phyloP scores from a whole-genome alignment of 2,113 vertebrate genomes.

The Columba livia region DNA sequence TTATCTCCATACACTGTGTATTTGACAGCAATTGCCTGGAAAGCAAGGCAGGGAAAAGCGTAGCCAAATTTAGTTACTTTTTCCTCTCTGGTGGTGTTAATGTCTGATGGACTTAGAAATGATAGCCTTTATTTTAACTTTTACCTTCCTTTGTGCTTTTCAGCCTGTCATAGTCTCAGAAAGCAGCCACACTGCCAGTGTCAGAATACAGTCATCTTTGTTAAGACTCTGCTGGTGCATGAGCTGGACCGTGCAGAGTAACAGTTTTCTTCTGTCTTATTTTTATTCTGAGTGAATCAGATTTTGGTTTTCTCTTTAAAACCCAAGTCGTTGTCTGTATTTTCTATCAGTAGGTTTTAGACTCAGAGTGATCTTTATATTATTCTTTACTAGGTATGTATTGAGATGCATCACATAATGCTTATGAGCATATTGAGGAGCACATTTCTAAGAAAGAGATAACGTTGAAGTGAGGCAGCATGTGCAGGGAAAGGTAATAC shows the following conservation, averaged over 20 bases:
- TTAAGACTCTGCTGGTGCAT: not conserved
- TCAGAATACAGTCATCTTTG: not conserved
- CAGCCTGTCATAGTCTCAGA: not conserved
- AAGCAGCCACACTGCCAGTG: not conserved
- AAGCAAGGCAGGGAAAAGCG: not conserved
- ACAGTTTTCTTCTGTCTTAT: not conserved
- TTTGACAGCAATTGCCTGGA: conserved; percentile 44
- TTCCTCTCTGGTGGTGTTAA: not conserved
- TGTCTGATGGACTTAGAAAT: not conserved
- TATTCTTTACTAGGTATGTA: not conserved
- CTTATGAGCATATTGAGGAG: not conserved
- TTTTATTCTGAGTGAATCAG: not conserved
- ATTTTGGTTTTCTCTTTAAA: not conserved
- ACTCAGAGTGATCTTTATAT: accelerated
- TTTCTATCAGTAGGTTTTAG: not conserved
- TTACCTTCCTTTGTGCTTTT: conserved; percentile 31
- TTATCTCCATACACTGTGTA: conserved; percentile 24
- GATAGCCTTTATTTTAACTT: not conserved
- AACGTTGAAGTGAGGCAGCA: not conserved
- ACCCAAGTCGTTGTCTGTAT: not conserved
- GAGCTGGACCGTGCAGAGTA: not conserved
- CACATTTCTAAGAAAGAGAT: not conserved
- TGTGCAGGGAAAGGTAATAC: not conserved
- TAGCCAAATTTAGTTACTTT: conserved; percentile 7
- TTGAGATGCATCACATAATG: not conserved